Conservation (phyloP, 2,888 invertebrate genomes). For the Protonemura montana region DNA sequence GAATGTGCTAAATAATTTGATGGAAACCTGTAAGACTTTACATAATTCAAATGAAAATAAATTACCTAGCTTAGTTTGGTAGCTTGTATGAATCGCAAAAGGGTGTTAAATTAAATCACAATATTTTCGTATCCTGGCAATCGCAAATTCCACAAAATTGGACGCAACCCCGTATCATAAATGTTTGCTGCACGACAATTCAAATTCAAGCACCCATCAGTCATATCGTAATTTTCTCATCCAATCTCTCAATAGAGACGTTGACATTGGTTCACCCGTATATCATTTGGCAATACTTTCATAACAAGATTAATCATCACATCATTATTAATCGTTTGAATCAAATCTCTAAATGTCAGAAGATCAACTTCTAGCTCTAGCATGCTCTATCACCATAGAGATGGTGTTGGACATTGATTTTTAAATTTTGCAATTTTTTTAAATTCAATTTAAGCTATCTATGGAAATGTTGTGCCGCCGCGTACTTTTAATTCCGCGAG, state of each 20-base stretch:
- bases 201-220: constrained; percentile 7
- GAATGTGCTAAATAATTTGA: not conserved
- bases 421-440: not conserved
- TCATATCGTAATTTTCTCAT: not conserved
- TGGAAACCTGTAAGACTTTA: not conserved
- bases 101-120: constrained; percentile 13
- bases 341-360: not conserved
- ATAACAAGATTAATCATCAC: constrained; percentile 9
- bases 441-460: not conserved
- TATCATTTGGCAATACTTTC: constrained; percentile 41
- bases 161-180: not conserved
- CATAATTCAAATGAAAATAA: not conserved
- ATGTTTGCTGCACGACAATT: not conserved
- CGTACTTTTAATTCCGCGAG: not conserved
- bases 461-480: not conserved
- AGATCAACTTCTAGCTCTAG: not conserved
- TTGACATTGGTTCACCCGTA: constrained; percentile 41
- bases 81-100: not conserved
- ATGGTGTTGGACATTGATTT: not conserved
- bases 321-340: not conserved
- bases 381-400: not conserved
- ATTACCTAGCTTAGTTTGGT: not conserved
- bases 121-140: not conserved
- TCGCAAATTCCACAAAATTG: not conserved
- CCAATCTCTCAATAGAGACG: not conserved